Conservation (phyloP, 2,888 invertebrate genomes). For the Cyclophora albipunctata region DNA sequence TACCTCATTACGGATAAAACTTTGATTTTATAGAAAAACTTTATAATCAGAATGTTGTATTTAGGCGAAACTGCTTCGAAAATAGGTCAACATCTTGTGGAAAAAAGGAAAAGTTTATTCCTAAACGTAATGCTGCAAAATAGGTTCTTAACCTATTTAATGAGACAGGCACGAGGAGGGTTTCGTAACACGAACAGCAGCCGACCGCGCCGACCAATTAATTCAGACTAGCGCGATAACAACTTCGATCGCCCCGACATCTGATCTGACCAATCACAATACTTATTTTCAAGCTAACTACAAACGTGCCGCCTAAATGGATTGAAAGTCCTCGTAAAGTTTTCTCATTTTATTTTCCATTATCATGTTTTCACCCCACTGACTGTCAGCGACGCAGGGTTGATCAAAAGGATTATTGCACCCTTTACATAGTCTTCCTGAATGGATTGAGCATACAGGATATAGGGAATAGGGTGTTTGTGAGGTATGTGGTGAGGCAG, state of each 20-base stretch:
- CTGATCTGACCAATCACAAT: no score
- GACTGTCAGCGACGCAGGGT: no score
- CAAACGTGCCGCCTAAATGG: no score
- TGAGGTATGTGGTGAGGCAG: constrained; percentile 38
- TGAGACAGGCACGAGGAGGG: constrained; percentile 18
- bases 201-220: no score
- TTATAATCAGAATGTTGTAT: constrained; percentile 21
- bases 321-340: no score
- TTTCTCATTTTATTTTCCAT: no score
- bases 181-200: constrained; percentile 13
- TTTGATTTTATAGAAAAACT: constrained; percentile 1
- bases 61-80: constrained; percentile 11
- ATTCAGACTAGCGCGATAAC: no score
- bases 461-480: constrained; percentile 39
- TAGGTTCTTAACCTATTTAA: constrained; percentile 30
- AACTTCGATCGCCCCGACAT: no score
- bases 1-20: background rate
- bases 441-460: constrained; percentile 28
- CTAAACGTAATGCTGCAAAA: constrained; percentile 29
- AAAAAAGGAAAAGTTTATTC: constrained; percentile 30
- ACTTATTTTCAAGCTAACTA: no score
- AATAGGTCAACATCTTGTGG: constrained; percentile 30
- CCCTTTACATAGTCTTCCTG: no score
- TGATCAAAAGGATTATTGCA: no score
- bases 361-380: no score